These are phyloP conservation scores for Intellagama lesueurii DNA, from an alignment of 2,797 vertebrate genomes.

Conservation along the genomic window DNA sequence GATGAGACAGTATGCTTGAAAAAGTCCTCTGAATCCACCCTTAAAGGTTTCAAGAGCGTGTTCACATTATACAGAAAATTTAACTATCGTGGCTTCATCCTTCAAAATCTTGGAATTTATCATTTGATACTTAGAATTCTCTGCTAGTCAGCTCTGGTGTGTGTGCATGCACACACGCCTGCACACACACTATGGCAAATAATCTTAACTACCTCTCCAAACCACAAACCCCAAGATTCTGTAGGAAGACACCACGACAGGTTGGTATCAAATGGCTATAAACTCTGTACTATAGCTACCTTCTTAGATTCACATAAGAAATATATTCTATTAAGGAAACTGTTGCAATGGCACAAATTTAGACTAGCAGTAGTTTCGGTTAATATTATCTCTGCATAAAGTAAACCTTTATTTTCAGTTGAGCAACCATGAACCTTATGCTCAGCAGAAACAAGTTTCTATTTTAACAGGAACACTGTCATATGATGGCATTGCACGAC, in stretches of 20 bases:
- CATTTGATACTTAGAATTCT: too few species aligned
- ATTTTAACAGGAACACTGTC: not conserved
- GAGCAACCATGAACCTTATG: not conserved
- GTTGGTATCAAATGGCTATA: too few species aligned
- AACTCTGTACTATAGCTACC: too few species aligned
- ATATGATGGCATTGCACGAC: not conserved
- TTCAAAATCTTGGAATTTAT: not conserved
- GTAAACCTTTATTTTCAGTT: not conserved
- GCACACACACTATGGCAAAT: too few species aligned
- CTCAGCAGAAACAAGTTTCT: not conserved
- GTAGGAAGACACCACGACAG: too few species aligned
- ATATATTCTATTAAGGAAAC: not conserved
- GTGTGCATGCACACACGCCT: too few species aligned
- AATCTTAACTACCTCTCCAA: too few species aligned
- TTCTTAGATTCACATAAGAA: not conserved
- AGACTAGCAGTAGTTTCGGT: not conserved
- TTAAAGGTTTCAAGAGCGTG: not conserved
- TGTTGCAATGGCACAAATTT: not conserved
- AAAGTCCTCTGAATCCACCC: not conserved
- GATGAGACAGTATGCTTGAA: not conserved
- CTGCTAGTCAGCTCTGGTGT: too few species aligned
- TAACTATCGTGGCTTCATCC: not conserved
- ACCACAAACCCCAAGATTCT: too few species aligned
- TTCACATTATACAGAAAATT: too few species aligned
- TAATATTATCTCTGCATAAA: not conserved